Evolutionary conservation across 2,797 vertebrate genomes (phyloP), one percentile per base, ranked within the genome.

Genomic region (Oreortyx pictus): DNA sequence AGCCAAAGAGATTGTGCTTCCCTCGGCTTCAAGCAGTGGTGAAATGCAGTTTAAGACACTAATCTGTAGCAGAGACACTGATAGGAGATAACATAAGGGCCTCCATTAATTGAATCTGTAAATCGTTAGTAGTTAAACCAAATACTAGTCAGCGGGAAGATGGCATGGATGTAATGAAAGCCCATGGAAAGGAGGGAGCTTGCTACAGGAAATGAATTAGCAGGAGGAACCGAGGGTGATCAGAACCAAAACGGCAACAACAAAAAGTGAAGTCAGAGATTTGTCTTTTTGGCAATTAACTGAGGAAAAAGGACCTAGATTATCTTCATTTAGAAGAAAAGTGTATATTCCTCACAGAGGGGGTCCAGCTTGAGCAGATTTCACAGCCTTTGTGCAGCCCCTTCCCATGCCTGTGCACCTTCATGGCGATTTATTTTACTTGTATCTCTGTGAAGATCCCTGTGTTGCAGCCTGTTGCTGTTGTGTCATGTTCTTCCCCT

Each of bases 101-200:
- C 57, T 88, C 44, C 20, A 23, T 92, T 91, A 84, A 75, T 72
- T 84, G 39, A 85, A 66, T 56, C 89, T 90, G 22, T 71, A 71
- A 91, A 73, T 84, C 4, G 20, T 57, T 70, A 29, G 62, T 75
- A 68, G 37, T 86, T 73, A 49, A 89, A 61, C 44, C 74, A 65
- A 83, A 37, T 78, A 31, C 12, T 64, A 19, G 41, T 64, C 64
- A 76, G 24, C 43, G 49, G 56, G 25, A 73, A 91, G 79, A 82
- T 57, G n/a, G 47, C 31, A 5, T 67, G 44, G 47, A 47, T 65
- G 29, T 74, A 68, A 50, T 2, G 3, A 88, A 88, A 64, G 23
- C 49, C 35, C 10, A 3, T 8, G 22, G 41, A 64, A 76, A 70
- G 15, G 31, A 52, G 7, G 4, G 52, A 70, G 11, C 31, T 86